Base-by-base conservation (phyloP, 92 coral and sea anemone genomes). In the Epizoanthus ramosus region DNA sequence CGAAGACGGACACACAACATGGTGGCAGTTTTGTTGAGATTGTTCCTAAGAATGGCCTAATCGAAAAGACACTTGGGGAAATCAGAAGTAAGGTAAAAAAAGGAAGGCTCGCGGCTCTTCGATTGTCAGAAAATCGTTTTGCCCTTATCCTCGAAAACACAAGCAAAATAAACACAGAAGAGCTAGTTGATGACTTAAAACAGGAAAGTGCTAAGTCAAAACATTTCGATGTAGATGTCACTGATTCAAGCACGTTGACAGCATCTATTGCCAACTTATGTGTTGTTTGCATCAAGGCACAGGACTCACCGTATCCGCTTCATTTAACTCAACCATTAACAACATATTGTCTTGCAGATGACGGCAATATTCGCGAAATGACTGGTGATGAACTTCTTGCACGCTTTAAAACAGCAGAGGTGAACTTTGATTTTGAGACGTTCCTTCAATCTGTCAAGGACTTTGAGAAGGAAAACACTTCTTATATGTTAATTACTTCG, bases 301-400 rank as follows among this genome's bases (percentile, higher is more conserved):
- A 74, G 2, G 88, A 68, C 9, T 92, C 97, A 13, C 94, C 85
- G n/a, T 85, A 90, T 50, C 97, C 97, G 0, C 85, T 92, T 25
- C 94, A 92, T 33, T 83, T 92, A 57, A 90, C 88, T 47, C 67
- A 87, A n/a, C 86, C 90, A 9, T 50, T 90, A 16, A 81, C 23
- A 47, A 85, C 94, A 1, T 83, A 68, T 67, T 76, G 81, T 57
- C 54, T 92, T 22, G 86, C 82, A 45, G 22, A 60, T 6, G 41
- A 41, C 24, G 88, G 89, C 6, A 1, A 31, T 19, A 63, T 88
- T 14, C 19, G 35, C 6, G 81, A 90, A 68, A 85, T 92, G 86
- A 56, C 66, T 15, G 57, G 66, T 13, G 65, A 70, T 12, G 73
- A 85, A 43, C 83, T 92, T 15, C 84, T 88, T 21, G 35, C 80